These are phyloP conservation scores for Leucophenga montana DNA, from an alignment of 2,888 invertebrate species.

Conservation along the genomic window DNA sequence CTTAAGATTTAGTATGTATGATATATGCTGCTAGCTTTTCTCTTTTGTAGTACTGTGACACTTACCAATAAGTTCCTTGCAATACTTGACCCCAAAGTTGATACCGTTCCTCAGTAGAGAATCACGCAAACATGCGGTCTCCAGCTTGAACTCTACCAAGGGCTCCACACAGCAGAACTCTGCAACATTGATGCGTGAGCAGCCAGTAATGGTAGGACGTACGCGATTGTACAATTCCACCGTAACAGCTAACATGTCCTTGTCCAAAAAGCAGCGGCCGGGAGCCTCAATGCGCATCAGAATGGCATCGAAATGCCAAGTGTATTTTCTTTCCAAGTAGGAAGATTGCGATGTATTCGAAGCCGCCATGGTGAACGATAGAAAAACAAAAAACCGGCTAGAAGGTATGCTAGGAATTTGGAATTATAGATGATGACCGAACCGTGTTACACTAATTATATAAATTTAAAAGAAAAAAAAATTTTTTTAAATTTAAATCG, in stretches of 20 bases:
- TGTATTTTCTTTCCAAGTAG: neutral
- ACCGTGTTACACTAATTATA: neutral
- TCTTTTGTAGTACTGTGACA: neutral
- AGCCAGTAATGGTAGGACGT: constrained; percentile 36
- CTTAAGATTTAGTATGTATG: constrained; percentile 29
- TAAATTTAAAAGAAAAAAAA: neutral
- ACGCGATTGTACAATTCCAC: constrained; percentile 46
- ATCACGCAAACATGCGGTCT: constrained; percentile 46
- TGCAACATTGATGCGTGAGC: constrained; percentile 46
- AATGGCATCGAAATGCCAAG: constrained; percentile 14
- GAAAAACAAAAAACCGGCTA: neutral
- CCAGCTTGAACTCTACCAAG: constrained; percentile 40
- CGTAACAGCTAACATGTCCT: constrained; percentile 34
- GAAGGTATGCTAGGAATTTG: neutral
- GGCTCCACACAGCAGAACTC: constrained; percentile 40
- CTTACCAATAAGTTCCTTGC: constrained; percentile 50
- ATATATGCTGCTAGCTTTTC: neutral
- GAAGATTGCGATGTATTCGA: no score
- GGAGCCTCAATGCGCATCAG: constrained; percentile 38
- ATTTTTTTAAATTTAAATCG: no score
- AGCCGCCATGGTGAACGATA: neutral
- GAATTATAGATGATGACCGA: neutral
- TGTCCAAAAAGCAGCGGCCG: constrained; percentile 47
- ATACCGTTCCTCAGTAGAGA: constrained; percentile 47
- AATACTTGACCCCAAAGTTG: constrained; percentile 40